Base-by-base conservation (phyloP, 2,113 vertebrate genomes). In the Tetrax tetrax region DNA sequence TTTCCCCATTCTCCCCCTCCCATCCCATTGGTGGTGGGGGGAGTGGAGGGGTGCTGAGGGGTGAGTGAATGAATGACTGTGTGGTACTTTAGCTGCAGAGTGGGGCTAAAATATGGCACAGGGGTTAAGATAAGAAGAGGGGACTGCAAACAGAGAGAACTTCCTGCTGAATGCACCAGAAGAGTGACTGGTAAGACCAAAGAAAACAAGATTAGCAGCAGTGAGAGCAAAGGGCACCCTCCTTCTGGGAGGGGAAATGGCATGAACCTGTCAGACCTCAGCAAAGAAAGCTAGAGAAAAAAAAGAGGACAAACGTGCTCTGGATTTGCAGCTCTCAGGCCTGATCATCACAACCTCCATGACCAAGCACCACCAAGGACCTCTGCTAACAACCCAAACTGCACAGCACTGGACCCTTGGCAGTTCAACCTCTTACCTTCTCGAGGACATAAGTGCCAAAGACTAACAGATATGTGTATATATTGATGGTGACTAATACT, bases 261-360 rank as follows among this genome's bases (percentile, higher is more conserved):
- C 9, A 33, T 41, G 43, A 77, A 6, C 4, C 3, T 5, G 19
- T 47, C 11, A 41, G 7, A 47, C 17, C 14, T 65, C 33, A 12
- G 23, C 18, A 14, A 23, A 69, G 24, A 27, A 69, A 3, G 3
- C 10, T 1, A 20, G 35, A 80, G 14, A 63, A 72, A 14, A 72
- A 14, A 72, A 5, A 0, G 1, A 66, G 15, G 8, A 17, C 4
- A 65, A 51, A 31, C 5, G 3, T 56, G 4, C 21, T 53, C 9
- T 38, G 29, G 7, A 10, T 81, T 22, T 68, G 7, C 12, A 74
- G 27, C 12, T 63, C 14, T 82, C 23, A 76, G 41, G 14, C 7
- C 16, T 54, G 10, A 35, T 41, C 15, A 28, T 28, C 28, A 21
- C 12, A 48, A 10, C 16, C 4, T 47, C 48, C 9, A 27, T 47